Percentiles rank a stretch among this genome's conserved stretches.
Evolutionary conservation across 2,113 vertebrate species (phyloP).

Genomic region (Mormyrus lacerda): DNA sequence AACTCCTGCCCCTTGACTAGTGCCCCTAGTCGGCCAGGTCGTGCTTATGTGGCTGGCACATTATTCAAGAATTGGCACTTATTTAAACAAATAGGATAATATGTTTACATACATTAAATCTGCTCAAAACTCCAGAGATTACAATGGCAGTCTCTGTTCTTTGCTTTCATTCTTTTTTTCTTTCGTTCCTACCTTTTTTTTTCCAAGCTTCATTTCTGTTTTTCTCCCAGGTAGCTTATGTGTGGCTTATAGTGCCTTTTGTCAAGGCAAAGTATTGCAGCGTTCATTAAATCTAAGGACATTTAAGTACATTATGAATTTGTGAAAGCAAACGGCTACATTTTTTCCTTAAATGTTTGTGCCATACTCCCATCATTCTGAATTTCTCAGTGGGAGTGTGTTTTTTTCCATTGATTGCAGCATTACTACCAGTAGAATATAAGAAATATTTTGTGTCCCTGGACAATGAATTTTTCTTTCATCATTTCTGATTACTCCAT

Average conservation of each 20-base stretch:
- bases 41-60: constrained; percentile 75
- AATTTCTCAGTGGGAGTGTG: not conserved
- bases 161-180: constrained; percentile 5
- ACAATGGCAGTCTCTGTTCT: constrained; percentile 25
- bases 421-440: not conserved
- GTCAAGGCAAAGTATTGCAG: not conserved
- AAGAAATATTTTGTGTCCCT: not conserved
- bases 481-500: not conserved
- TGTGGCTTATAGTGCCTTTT: not conserved
- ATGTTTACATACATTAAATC: constrained; percentile 37
- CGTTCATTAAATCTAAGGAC: not conserved
- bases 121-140: not conserved
- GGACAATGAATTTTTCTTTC: not conserved
- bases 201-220: not conserved
- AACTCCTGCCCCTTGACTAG: constrained; percentile 45
- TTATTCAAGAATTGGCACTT: constrained; percentile 85
- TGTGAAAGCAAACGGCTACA: not conserved
- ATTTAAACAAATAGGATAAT: constrained; percentile 64
- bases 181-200: constrained; percentile 7
- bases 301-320: not conserved
- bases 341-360: not conserved
- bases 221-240: not conserved
- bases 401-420: not conserved
- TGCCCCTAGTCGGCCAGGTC: constrained; percentile 55
- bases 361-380: not conserved